Evolutionary conservation across 1,140 invertebrate genomes (phyloP).

Genomic region (Philaenus spumarius): DNA sequence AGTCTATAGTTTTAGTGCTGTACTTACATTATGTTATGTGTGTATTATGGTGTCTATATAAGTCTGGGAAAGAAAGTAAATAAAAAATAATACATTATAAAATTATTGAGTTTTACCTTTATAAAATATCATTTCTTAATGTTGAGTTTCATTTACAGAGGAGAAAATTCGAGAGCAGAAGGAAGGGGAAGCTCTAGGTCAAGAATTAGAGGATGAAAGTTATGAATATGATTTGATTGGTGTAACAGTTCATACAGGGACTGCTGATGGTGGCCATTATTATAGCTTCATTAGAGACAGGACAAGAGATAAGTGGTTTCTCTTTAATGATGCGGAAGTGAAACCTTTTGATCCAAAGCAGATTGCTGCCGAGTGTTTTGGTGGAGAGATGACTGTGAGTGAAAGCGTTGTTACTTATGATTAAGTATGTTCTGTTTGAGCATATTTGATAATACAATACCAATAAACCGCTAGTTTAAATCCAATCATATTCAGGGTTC

Average conservation of each 20-base stretch:
- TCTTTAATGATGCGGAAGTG: slow-evolving; percentile 95
- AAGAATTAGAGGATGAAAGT: slow-evolving; percentile 46
- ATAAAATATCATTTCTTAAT: no score
- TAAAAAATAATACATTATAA: no score
- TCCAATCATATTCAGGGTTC: no score
- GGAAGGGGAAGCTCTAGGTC: slow-evolving; percentile 32
- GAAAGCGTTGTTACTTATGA: no score
- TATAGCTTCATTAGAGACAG: slow-evolving; percentile 92
- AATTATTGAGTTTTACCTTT: no score
- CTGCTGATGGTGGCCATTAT: slow-evolving; percentile 94
- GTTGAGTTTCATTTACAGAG: slow-evolving; percentile 44
- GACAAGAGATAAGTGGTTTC: slow-evolving; percentile 81
- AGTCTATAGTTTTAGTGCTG: no score
- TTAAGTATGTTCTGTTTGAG: no score
- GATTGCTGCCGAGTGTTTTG: slow-evolving; percentile 91
- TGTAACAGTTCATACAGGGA: slow-evolving; percentile 94
- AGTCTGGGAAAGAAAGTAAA: no score
- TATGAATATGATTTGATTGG: slow-evolving; percentile 89
- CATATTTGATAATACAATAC: no score
- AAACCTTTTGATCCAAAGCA: slow-evolving; percentile 92
- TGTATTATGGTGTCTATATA: no score
- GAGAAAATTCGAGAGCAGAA: slow-evolving; percentile 41
- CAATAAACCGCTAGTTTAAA: no score
- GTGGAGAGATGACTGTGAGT: slow-evolving; percentile 88
- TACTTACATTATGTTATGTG: no score